Evolutionary conservation across 2,797 vertebrate genomes (phyloP).

Genomic region (Apodemus agrarius): DNA sequence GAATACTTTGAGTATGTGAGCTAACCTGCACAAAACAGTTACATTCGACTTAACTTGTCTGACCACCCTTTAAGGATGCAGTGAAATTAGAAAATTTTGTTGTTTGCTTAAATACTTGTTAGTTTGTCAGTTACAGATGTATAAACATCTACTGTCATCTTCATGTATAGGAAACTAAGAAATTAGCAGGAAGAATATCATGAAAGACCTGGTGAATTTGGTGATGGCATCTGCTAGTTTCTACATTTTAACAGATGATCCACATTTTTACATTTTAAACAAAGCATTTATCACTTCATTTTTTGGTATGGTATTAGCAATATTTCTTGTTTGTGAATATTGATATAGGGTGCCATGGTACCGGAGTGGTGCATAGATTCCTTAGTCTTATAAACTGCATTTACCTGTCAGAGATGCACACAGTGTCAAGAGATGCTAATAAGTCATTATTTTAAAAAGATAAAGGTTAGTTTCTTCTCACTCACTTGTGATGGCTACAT

Average conservation of each 20-base stretch:
- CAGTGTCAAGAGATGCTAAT: neutral
- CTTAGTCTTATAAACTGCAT: neutral
- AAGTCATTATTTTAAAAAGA: neutral
- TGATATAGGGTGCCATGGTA: accelerated
- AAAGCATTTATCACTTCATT: too few relatives aligned
- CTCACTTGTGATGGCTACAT: neutral
- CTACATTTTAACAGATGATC: neutral
- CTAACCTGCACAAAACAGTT: neutral
- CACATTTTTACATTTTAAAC: neutral
- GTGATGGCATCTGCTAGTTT: neutral
- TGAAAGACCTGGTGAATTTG: neutral
- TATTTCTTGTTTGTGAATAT: neutral
- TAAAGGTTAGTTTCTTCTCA: neutral
- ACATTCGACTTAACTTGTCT: neutral
- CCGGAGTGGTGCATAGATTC: accelerated
- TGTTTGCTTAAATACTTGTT: neutral
- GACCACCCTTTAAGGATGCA: neutral
- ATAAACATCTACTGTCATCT: neutral
- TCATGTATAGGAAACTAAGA: neutral
- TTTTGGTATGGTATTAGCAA: neutral
- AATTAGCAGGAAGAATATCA: neutral
- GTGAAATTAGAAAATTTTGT: neutral
- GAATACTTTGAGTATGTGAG: neutral
- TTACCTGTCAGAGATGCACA: neutral
- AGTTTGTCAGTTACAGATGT: neutral